These are phyloP conservation scores for fruit fly (Drosophila melanogaster) DNA, from an alignment of 1,140 invertebrate species.

Conservation along the genomic window DNA sequence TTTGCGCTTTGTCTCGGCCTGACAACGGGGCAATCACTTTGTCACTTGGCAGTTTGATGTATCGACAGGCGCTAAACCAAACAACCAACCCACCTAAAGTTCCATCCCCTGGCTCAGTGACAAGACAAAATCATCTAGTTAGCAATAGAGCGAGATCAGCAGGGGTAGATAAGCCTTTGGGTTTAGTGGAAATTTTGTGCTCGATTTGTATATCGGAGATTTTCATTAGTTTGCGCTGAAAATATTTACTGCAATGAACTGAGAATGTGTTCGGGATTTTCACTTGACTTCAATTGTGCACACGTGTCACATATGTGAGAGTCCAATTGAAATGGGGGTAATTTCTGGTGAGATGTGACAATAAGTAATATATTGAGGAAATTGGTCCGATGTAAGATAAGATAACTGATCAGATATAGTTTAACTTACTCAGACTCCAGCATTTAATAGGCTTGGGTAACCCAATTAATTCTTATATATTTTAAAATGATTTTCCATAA, in stretches of 20 bases:
- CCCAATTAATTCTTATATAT: neutral
- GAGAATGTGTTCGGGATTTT: constrained; percentile 56
- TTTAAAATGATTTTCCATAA: neutral
- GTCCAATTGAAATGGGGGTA: constrained; percentile 2
- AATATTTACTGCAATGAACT: constrained; percentile 35
- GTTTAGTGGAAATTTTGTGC: constrained; percentile 65
- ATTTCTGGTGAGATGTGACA: constrained; percentile 4
- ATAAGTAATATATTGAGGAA: constrained; percentile 8
- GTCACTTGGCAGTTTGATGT: constrained; percentile 79
- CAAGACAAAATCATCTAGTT: constrained; percentile 41
- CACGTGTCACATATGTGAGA: constrained; percentile 69
- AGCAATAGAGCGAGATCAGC: constrained; percentile 52
- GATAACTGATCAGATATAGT: neutral
- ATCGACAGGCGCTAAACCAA: constrained; percentile 64
- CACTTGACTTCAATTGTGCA: constrained; percentile 64
- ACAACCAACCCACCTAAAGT: constrained; percentile 25
- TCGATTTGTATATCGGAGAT: constrained; percentile 77
- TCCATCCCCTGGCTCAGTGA: constrained; percentile 7
- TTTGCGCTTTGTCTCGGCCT: constrained; percentile 58
- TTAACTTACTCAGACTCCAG: neutral
- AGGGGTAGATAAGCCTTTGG: constrained; percentile 69
- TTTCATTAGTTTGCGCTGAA: constrained; percentile 70
- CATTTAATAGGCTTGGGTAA: too few species aligned
- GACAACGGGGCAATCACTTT: constrained; percentile 63
- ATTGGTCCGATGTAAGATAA: neutral